Evolutionary conservation across 2,797 vertebrate species (phyloP).

Genomic region (Enteromius argenteus): DNA sequence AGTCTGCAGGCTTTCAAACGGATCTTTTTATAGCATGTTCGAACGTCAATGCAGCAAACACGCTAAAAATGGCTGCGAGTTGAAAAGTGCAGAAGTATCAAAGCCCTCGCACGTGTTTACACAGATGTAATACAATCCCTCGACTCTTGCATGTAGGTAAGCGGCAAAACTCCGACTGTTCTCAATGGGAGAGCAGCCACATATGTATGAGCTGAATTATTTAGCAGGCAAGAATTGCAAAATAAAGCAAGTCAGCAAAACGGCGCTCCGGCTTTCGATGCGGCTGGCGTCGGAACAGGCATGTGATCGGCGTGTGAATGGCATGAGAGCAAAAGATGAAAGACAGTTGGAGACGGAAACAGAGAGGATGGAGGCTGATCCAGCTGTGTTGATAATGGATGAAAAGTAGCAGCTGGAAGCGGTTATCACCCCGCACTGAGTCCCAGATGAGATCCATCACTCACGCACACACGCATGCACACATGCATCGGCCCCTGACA

Average conservation of each 20-base stretch:
- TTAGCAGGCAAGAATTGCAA: slow-evolving; percentile 46
- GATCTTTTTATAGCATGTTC: slow-evolving; percentile 29
- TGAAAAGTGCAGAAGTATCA: slow-evolving; percentile 34
- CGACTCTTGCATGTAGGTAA: slow-evolving; percentile 4
- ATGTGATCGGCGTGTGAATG: slow-evolving; percentile 52
- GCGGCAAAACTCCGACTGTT: slow-evolving; percentile 6
- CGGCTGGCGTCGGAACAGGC: not conserved
- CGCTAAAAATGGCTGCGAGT: slow-evolving; percentile 34
- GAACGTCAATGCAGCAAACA: slow-evolving; percentile 30
- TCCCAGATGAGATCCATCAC: slow-evolving; percentile 61
- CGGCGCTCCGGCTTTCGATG: slow-evolving; percentile 14
- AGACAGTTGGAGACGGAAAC: not conserved
- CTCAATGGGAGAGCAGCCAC: not conserved
- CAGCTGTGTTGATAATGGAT: slow-evolving; percentile 79
- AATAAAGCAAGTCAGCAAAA: slow-evolving; percentile 62
- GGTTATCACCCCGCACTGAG: slow-evolving; percentile 69
- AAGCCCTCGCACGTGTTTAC: slow-evolving; percentile 31
- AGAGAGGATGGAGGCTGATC: slow-evolving; percentile 60
- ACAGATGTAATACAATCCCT: slow-evolving; percentile 32
- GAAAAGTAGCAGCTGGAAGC: slow-evolving; percentile 75
- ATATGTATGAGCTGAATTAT: slow-evolving; percentile 48
- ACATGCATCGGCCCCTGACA: slow-evolving; percentile 50
- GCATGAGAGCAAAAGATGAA: not conserved
- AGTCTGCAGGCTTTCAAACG: not conserved
- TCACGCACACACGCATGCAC: slow-evolving; percentile 21